Percentiles rank a stretch among this genome's conserved stretches.
These are phyloP conservation scores for Podarcis siculus DNA, from an alignment of 2,797 vertebrate genomes.

Conservation along the genomic window DNA sequence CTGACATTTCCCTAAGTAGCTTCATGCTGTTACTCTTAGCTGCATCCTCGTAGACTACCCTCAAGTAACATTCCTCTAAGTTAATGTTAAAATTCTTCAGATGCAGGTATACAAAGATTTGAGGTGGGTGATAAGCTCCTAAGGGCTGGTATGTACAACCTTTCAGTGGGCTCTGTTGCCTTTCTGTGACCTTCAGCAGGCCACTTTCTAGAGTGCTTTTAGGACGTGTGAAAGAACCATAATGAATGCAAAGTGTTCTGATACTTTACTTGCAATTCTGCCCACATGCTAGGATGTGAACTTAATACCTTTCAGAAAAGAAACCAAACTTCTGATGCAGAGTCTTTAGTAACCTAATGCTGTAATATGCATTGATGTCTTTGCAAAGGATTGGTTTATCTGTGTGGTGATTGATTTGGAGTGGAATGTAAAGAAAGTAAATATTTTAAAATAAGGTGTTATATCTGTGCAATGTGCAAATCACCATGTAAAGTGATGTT, in stretches of 20 bases:
- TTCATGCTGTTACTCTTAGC: slow-evolving; percentile 21
- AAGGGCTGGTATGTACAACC: background rate
- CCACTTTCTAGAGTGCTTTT: slow-evolving; percentile 5
- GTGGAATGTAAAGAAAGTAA: slow-evolving; percentile 4
- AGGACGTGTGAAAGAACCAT: slow-evolving; percentile 5
- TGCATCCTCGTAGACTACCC: background rate
- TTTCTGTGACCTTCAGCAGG: slow-evolving; percentile 13
- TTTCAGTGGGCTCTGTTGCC: background rate
- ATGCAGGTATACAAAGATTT: background rate
- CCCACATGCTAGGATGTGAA: background rate
- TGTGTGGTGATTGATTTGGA: background rate
- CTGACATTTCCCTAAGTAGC: slow-evolving; percentile 25
- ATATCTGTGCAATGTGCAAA: slow-evolving; percentile 31
- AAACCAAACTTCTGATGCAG: slow-evolving; percentile 9
- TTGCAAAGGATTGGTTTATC: background rate
- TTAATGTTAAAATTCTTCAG: slow-evolving; percentile 25
- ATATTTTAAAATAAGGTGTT: slow-evolving; percentile 58
- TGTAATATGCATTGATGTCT: background rate
- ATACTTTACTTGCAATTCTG: slow-evolving; percentile 32
- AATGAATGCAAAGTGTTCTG: background rate
- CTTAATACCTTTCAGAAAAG: slow-evolving; percentile 16
- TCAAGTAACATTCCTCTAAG: slow-evolving; percentile 19
- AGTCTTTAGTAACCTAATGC: slow-evolving; percentile 27
- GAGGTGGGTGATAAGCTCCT: background rate
- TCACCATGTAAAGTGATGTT: slow-evolving; percentile 50